Evolutionary conservation across 2,888 invertebrate species (phyloP).

Genomic region (Tipula confusa): DNA sequence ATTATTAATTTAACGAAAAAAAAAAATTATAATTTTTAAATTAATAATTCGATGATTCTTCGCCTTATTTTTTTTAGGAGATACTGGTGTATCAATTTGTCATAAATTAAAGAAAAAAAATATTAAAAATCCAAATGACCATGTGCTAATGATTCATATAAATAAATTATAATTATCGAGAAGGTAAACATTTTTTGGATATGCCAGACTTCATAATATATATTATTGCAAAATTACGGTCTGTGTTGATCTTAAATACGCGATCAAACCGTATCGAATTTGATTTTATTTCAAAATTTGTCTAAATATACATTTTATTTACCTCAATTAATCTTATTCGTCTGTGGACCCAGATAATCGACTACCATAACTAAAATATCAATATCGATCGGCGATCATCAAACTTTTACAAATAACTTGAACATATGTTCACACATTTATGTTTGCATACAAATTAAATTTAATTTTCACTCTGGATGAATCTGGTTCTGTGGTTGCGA

Average conservation of each 20-base stretch:
- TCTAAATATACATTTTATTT: not conserved
- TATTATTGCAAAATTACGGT: not conserved
- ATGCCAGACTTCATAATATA: not conserved
- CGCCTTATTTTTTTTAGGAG: not conserved
- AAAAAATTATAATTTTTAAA: conserved; percentile 20
- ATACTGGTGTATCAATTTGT: not conserved
- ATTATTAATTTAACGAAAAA: not conserved
- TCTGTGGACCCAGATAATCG: not conserved
- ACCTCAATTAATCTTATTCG: not conserved
- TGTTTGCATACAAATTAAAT: not conserved
- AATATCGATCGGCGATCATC: not conserved
- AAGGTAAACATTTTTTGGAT: not conserved
- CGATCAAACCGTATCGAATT: not conserved
- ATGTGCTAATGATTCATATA: conserved; percentile 6
- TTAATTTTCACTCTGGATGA: not conserved
- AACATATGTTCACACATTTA: not conserved
- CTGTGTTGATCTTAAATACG: not conserved
- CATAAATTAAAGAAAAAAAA: not conserved
- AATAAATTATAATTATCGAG: conserved; percentile 5
- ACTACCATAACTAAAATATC: not conserved
- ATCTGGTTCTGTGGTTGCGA: too few species aligned
- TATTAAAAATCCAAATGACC: not conserved
- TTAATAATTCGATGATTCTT: conserved; percentile 12
- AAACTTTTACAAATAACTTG: not conserved
- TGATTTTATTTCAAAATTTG: not conserved